Percentiles rank a stretch among this genome's conserved stretches.
These are phyloP conservation scores for Myotis pilosus DNA, from an alignment of 2,797 vertebrate species.

Conservation along the genomic window DNA sequence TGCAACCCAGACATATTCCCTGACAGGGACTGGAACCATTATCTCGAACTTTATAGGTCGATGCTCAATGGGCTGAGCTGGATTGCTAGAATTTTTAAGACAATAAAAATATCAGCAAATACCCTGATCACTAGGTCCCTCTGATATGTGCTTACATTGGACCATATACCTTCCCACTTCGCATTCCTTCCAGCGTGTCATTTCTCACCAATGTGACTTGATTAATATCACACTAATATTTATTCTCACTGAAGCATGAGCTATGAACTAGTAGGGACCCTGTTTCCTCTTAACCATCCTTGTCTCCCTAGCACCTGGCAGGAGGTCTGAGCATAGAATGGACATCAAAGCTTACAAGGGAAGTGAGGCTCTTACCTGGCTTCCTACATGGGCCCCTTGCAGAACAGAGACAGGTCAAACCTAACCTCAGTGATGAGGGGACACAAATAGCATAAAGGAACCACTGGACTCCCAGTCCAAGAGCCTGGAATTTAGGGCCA, in stretches of 20 bases:
- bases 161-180: background rate
- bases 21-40: background rate
- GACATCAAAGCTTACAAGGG: background rate
- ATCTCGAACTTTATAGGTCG: too few relatives aligned
- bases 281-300: background rate
- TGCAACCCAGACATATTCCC: too few relatives aligned
- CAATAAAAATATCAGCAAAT: background rate
- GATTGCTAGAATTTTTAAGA: background rate
- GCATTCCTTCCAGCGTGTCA: background rate
- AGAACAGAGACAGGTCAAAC: background rate
- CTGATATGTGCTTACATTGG: background rate
- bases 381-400: background rate
- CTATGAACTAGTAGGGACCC: background rate
- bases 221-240: background rate
- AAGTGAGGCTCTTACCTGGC: background rate
- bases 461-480: background rate
- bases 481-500: background rate
- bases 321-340: background rate
- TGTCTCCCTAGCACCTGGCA: background rate
- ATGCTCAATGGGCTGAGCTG: background rate
- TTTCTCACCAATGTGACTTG: background rate
- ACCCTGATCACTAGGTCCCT: background rate
- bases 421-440: background rate
- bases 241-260: background rate
- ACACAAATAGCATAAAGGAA: background rate